These are phyloP conservation scores for Riparia riparia DNA, from an alignment of 2,113 vertebrate species.

Conservation along the genomic window DNA sequence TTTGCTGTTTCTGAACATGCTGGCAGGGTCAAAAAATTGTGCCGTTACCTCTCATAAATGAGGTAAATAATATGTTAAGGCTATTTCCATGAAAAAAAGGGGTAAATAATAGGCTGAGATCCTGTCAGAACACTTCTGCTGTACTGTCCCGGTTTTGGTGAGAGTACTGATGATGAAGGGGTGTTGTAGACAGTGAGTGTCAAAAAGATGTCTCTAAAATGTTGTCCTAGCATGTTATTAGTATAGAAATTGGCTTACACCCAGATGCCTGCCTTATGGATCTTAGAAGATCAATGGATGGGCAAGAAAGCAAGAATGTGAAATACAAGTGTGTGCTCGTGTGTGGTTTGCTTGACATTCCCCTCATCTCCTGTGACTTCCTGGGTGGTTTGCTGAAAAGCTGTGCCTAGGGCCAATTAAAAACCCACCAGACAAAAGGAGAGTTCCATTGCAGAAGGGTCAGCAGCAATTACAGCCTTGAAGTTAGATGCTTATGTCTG, in stretches of 20 bases:
- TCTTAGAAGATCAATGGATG: constrained; percentile 9
- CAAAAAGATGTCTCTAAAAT: not conserved
- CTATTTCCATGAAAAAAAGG: not conserved
- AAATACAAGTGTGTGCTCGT: not conserved
- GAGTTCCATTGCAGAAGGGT: not conserved
- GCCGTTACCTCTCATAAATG: not conserved
- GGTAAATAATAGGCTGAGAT: not conserved
- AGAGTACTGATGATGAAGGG: not conserved
- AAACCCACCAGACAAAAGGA: not conserved
- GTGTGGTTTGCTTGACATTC: not conserved
- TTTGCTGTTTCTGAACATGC: not conserved
- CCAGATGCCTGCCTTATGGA: not conserved
- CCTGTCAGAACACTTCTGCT: not conserved
- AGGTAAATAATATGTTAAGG: not conserved
- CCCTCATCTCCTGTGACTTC: not conserved
- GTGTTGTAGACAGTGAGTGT: not conserved
- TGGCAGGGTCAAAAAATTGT: not conserved
- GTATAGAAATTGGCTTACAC: not conserved
- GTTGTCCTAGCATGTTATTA: not conserved
- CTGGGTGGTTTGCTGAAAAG: constrained; percentile 4
- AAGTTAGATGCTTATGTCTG: not conserved
- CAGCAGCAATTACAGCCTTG: not conserved
- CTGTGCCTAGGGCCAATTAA: not conserved
- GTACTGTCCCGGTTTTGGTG: not conserved
- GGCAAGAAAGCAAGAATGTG: constrained; percentile 4